Conservation (phyloP, 2,113 vertebrate genomes). For the Canis aureus region DNA sequence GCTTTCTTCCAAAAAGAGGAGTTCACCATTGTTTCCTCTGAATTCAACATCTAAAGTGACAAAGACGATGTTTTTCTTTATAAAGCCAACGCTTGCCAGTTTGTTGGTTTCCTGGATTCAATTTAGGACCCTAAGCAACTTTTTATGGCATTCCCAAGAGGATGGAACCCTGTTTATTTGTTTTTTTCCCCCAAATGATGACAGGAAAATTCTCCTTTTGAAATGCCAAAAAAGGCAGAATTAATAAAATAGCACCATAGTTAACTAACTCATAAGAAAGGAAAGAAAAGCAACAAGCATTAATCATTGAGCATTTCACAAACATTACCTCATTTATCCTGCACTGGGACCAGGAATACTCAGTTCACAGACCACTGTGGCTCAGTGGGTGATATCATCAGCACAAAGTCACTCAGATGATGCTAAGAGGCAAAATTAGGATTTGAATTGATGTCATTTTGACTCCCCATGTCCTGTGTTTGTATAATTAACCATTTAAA, state of each 20-base stretch:
- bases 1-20: not conserved
- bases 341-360: rapidly evolving
- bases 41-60: not conserved
- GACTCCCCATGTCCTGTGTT: too few species aligned
- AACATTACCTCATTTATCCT: rapidly evolving
- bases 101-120: not conserved
- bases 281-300: not conserved
- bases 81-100: not conserved
- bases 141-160: not conserved
- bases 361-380: not conserved
- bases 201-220: not conserved
- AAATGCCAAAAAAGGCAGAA: not conserved
- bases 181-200: not conserved
- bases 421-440: not conserved
- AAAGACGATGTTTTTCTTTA: not conserved
- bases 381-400: not conserved
- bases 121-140: not conserved
- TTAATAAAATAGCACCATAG: not conserved
- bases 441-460: not conserved
- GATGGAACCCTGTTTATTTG: not conserved
- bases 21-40: not conserved
- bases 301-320: not conserved
- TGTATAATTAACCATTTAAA: not conserved
- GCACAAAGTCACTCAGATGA: too few species aligned
- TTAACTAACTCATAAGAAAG: not conserved